These are phyloP conservation scores for Vanessa tameamea DNA, from an alignment of 1,140 invertebrate genomes.

Conservation along the genomic window DNA sequence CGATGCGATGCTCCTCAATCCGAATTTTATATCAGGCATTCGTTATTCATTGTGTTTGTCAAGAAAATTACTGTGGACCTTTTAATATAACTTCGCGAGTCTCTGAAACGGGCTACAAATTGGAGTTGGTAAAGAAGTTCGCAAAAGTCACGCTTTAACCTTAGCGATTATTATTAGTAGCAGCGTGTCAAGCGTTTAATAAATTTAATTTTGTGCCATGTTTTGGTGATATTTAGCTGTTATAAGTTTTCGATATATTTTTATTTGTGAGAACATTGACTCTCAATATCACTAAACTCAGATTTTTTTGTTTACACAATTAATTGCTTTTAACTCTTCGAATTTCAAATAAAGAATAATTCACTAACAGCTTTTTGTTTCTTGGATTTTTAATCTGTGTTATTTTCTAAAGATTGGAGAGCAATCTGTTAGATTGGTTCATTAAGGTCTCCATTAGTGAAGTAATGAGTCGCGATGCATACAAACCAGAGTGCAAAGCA, in stretches of 20 bases:
- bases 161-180: conserved; percentile 61
- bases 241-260: conserved; percentile 35
- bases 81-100: conserved; percentile 75
- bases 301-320: too few species aligned
- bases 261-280: not conserved
- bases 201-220: conserved; percentile 65
- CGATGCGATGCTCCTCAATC: conserved; percentile 67
- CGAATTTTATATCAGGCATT: conserved; percentile 78
- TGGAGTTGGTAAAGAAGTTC: conserved; percentile 69
- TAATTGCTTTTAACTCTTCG: not conserved
- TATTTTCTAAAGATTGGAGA: conserved; percentile 73
- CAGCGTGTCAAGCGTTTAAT: conserved; percentile 58
- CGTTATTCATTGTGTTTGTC: conserved; percentile 77
- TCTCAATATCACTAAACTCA: too few species aligned
- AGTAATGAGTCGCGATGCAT: conserved; percentile 80
- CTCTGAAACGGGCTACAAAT: conserved; percentile 70
- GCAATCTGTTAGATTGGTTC: conserved; percentile 80
- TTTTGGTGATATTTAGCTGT: conserved; percentile 60
- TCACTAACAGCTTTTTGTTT: not conserved
- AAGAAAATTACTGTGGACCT: conserved; percentile 76
- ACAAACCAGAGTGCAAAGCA: conserved; percentile 48
- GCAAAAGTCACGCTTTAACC: conserved; percentile 60
- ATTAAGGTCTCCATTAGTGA: conserved; percentile 77
- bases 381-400: conserved; percentile 65
- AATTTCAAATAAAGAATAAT: too few species aligned